A percentile compares a stretch with the other conserved stretches of the same genome.
Conservation (phyloP, 2,113 vertebrate species). For the Hemichromis elongatus region DNA sequence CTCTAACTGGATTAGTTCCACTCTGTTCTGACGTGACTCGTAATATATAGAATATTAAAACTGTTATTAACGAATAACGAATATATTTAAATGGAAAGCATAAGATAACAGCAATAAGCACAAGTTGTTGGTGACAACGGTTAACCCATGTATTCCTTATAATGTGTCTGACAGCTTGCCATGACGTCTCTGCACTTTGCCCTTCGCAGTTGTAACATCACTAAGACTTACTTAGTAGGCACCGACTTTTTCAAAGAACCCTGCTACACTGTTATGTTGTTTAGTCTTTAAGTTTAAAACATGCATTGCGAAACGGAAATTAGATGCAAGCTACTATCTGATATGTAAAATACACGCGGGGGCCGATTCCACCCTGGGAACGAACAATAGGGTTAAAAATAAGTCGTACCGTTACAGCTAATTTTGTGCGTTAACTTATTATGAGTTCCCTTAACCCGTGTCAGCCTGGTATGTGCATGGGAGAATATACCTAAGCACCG, state of each 20-base stretch:
- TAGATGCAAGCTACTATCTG: neutral
- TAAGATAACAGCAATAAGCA: neutral
- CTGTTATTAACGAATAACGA: neutral
- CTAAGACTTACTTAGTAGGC: neutral
- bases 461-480: neutral
- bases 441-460: neutral
- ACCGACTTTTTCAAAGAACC: neutral
- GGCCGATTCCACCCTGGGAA: neutral
- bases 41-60: slow-evolving; percentile 1
- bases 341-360: neutral
- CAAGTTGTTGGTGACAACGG: neutral
- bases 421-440: neutral
- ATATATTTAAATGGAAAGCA: neutral
- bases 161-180: neutral
- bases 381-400: neutral
- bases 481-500: neutral
- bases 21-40: slow-evolving; percentile 30
- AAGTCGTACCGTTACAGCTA: neutral
- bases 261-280: neutral
- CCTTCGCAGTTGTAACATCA: neutral
- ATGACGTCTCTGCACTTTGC: slow-evolving; percentile 56
- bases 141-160: slow-evolving; percentile 29
- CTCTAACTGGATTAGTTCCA: slow-evolving; percentile 42
- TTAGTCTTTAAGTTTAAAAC: neutral
- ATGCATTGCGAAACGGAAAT: neutral